Conservation (phyloP, 2,797 vertebrate species). For the Tadarida brasiliensis region DNA sequence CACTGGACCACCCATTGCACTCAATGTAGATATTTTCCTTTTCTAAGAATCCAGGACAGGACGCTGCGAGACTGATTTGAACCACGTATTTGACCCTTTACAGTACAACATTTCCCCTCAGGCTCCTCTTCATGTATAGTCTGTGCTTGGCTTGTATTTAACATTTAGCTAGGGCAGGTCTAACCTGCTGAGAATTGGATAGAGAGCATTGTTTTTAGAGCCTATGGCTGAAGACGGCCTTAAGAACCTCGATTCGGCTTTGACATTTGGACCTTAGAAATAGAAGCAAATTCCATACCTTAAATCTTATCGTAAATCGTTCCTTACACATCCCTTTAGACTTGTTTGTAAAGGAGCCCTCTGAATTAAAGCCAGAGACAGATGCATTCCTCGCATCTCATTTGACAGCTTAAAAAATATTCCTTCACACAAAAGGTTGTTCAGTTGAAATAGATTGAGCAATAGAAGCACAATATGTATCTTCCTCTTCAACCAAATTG, state of each 20-base stretch:
- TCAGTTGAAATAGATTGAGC: constrained; percentile 43
- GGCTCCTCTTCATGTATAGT: constrained; percentile 44
- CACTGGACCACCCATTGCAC: neutral
- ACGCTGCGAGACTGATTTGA: constrained; percentile 11
- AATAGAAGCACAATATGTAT: constrained; percentile 19
- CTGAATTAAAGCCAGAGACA: constrained; percentile 47
- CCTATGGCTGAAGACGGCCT: constrained; percentile 2
- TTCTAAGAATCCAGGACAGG: constrained; percentile 5
- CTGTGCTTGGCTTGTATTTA: constrained; percentile 50
- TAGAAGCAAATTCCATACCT: constrained; percentile 30
- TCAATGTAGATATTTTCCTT: neutral
- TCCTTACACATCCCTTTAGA: neutral
- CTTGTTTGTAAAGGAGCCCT: neutral
- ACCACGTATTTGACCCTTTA: constrained; percentile 68
- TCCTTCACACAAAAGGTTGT: neutral
- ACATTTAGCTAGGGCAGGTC: constrained; percentile 36
- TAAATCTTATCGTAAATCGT: neutral
- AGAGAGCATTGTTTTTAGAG: constrained; percentile 23
- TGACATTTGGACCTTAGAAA: constrained; percentile 53
- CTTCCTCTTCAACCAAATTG: neutral
- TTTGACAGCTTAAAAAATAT: constrained; percentile 24
- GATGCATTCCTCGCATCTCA: constrained; percentile 14
- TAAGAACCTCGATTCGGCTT: neutral
- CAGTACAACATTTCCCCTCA: constrained; percentile 55
- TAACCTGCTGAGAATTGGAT: constrained; percentile 24